A percentile compares a stretch with the other conserved stretches of the same genome.
phyloP scores from a whole-genome alignment of 2,113 vertebrate species.

The Lutjanus erythropterus region DNA sequence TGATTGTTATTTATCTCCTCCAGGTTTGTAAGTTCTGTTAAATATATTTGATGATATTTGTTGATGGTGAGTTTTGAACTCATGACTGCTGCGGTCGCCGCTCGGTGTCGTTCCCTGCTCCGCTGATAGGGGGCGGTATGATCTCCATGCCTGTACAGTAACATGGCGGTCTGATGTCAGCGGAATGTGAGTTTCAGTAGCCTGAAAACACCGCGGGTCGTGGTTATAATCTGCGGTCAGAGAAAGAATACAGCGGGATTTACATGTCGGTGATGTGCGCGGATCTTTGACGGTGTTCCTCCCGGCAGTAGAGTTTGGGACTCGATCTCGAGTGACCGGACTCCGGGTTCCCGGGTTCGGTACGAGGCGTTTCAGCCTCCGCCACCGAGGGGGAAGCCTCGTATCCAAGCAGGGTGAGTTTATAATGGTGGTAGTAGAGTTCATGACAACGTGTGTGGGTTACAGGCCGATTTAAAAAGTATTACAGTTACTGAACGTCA shows the following conservation, averaged over 20 bases:
- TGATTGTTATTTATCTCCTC: neutral
- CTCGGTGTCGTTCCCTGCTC: neutral
- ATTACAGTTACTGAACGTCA: neutral
- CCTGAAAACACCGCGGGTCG: neutral
- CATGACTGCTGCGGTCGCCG: neutral
- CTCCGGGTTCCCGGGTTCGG: neutral
- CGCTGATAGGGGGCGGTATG: conserved; percentile 57
- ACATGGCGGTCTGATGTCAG: conserved; percentile 67
- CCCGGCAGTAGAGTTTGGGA: conserved; percentile 47
- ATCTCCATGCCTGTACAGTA: neutral
- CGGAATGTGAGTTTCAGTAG: conserved; percentile 14
- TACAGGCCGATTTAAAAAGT: neutral
- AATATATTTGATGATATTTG: neutral
- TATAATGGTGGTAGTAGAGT: neutral
- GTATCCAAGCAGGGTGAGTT: rapidly evolving
- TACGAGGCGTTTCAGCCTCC: conserved; percentile 41
- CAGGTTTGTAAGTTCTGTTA: neutral
- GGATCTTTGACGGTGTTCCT: rapidly evolving
- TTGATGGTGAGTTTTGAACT: neutral
- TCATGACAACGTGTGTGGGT: neutral
- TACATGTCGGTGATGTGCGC: rapidly evolving
- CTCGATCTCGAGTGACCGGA: conserved; percentile 62
- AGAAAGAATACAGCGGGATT: neutral
- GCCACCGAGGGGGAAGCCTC: conserved; percentile 60
- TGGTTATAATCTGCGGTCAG: neutral